Conservation (phyloP, 2,113 vertebrate species). For the Sciurus niger region DNA sequence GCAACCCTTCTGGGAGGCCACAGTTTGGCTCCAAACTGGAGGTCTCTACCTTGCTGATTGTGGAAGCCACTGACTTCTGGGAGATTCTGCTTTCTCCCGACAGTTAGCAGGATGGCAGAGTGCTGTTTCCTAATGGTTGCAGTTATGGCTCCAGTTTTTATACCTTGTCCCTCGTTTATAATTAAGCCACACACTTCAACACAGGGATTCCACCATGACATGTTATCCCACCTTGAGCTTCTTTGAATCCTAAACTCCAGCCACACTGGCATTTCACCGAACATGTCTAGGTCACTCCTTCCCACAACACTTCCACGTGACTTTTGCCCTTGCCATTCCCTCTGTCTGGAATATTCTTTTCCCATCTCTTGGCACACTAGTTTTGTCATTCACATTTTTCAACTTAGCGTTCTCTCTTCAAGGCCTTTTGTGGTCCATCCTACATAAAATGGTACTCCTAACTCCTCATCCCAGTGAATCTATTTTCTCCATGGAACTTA, state of each 20-base stretch:
- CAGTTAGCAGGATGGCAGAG: background rate
- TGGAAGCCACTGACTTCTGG: background rate
- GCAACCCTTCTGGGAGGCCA: background rate
- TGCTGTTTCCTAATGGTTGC: background rate
- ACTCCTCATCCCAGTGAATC: background rate
- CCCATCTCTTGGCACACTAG: background rate
- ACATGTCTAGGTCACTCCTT: background rate
- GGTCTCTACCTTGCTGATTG: background rate
- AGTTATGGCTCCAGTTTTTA: background rate
- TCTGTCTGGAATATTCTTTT: background rate
- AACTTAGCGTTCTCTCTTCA: background rate
- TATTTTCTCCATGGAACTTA: background rate
- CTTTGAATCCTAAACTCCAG: background rate
- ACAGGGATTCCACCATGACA: background rate
- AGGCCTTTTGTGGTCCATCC: background rate
- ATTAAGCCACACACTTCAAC: background rate
- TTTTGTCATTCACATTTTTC: slow-evolving; percentile 21
- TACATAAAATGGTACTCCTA: background rate
- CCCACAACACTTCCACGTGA: too few species aligned
- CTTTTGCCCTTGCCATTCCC: background rate
- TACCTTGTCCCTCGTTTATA: background rate
- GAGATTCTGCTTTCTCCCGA: background rate
- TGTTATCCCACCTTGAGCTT: background rate
- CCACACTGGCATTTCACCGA: background rate
- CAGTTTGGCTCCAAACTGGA: too few species aligned